phyloP scores from a whole-genome alignment of 2,113 vertebrate genomes.

The Dasyurus viverrinus region DNA sequence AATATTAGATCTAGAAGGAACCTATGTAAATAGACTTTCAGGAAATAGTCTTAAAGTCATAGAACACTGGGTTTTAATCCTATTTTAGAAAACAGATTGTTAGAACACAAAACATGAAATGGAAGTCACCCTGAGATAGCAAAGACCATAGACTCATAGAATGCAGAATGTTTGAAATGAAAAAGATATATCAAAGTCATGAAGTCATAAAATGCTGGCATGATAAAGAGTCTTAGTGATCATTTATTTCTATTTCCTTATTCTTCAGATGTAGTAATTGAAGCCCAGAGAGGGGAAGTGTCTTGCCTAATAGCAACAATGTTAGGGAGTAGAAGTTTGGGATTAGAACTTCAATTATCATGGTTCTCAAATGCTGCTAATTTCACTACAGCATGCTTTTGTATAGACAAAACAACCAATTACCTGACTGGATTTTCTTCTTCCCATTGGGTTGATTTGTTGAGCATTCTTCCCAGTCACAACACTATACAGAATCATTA shows the following conservation, averaged over 20 bases:
- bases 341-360: background rate
- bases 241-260: background rate
- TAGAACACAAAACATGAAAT: background rate
- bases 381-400: background rate
- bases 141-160: background rate
- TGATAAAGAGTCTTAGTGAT: background rate
- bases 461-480: conserved; percentile 64
- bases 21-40: background rate
- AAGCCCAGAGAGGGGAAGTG: background rate
- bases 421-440: background rate
- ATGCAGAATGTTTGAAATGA: background rate
- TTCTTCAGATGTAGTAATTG: background rate
- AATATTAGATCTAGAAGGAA: background rate
- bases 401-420: background rate
- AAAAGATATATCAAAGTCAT: background rate
- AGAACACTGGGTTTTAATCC: background rate
- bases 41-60: background rate
- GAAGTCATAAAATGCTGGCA: background rate
- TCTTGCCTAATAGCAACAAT: background rate
- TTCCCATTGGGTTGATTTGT: background rate
- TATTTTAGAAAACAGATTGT: background rate
- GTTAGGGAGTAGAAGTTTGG: background rate
- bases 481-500: conserved; percentile 71
- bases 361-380: background rate
- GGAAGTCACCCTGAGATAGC: background rate